A percentile compares a stretch with the other conserved stretches of the same genome.
Evolutionary conservation across 2,797 vertebrate genomes (phyloP).

Genomic region (Coregonus sp.): DNA sequence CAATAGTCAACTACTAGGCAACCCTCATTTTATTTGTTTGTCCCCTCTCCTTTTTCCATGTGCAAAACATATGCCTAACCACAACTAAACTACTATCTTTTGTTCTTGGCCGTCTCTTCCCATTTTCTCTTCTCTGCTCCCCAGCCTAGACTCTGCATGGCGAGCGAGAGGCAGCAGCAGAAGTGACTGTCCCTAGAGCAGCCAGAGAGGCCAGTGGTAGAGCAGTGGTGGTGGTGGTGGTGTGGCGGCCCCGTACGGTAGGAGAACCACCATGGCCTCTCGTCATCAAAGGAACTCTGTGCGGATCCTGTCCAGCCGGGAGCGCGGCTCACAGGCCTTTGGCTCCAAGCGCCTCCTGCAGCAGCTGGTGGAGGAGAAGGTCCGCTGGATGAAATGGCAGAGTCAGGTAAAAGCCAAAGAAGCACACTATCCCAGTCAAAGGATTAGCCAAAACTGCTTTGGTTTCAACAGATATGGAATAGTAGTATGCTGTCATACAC

Average conservation of each 20-base stretch:
- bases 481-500: too few species aligned
- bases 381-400: conserved; percentile 99
- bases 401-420: conserved; percentile 83
- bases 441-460: background rate
- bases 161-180: conserved; percentile 65
- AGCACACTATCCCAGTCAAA: too few species aligned
- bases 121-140: background rate
- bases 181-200: conserved; percentile 19
- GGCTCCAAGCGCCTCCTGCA: conserved; percentile 93
- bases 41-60: background rate
- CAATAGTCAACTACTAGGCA: background rate
- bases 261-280: conserved; percentile 77
- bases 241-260: conserved; percentile 60
- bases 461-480: background rate
- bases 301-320: conserved; percentile 90
- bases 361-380: conserved; percentile 97
- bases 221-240: background rate
- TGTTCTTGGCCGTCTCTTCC: background rate
- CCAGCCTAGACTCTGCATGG: conserved; percentile 79
- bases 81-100: background rate
- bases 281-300: conserved; percentile 95
- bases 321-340: conserved; percentile 87
- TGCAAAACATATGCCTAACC: background rate
- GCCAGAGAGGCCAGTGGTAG: background rate
- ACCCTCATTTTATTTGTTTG: background rate